Base-by-base conservation (phyloP, 1,140 invertebrate species). In the Steinernema khuongi region DNA sequence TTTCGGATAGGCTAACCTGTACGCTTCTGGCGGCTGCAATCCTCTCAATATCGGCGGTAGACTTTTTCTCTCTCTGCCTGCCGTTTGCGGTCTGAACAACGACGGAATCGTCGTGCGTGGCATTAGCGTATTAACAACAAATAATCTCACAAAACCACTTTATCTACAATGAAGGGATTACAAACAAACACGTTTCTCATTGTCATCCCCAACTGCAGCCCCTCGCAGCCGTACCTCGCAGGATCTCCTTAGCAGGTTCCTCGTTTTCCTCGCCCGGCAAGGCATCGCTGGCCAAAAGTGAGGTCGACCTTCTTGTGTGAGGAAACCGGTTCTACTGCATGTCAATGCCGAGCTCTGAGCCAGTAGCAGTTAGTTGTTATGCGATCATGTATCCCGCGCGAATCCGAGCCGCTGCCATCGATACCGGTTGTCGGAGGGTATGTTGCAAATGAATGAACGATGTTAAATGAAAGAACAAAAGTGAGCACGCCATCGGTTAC, bases 161-260 rank as follows among this genome's bases (percentile, higher is more conserved):
- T 7, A 32, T 19, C 32, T 33, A 74, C 18, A 72, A 74, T 43
- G 76, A 77, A 1, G 31, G 72, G 29, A 68, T 18, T 74, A 70
- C 66, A 71, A 72, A 2, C 4, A 68, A 17, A 19, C 50, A 68
- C 1, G 41, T 66, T 31, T 68, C 22, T 32, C 44, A 72, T 44
- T 72, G 29, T 41, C 36, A 41, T 41, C 36, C 7, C n/a, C 36
- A 22, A 2, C 22, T 60, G 4, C 50, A n/a, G 4, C 22, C 14
- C 50, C 26, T 60, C 26, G 50, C 4, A n/a, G n/a, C n/a, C n/a
- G n/a, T n/a, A n/a, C n/a, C n/a, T n/a, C n/a, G n/a, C n/a, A n/a
- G n/a, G n/a, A n/a, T n/a, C n/a, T n/a, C 36, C 36, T n/a, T 7
- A 11, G 36, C 7, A 41, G 36, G 36, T 41, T 41, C 36, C 36